These are phyloP conservation scores for Hirundichthys speculiger DNA, from an alignment of 2,113 vertebrate genomes.

Conservation along the genomic window DNA sequence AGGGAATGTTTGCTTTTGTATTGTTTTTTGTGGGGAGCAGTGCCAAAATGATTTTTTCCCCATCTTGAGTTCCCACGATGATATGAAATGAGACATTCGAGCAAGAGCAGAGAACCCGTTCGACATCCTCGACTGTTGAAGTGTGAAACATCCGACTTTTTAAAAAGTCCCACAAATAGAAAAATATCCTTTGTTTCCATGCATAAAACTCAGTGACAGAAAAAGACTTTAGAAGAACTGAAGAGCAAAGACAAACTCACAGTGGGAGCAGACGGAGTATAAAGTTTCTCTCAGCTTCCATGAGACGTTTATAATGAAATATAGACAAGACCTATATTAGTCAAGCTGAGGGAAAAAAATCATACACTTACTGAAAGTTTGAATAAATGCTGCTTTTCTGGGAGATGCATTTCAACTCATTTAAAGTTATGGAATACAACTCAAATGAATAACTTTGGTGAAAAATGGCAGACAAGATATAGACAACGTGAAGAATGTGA, in stretches of 20 bases:
- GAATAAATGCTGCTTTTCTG: neutral
- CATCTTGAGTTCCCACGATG: constrained; percentile 38
- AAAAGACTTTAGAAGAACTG: neutral
- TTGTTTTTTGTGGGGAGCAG: too few relatives aligned
- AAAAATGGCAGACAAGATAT: neutral
- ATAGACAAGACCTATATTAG: too few relatives aligned
- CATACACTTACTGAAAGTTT: neutral
- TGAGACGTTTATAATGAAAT: too few relatives aligned
- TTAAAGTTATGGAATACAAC: neutral
- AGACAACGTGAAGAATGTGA: neutral
- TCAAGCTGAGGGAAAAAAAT: too few relatives aligned
- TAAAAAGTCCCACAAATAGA: constrained; percentile 38
- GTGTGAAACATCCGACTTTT: constrained; percentile 8
- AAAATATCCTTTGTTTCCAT: constrained; percentile 45
- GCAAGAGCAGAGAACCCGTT: constrained; percentile 14
- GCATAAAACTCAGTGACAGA: constrained; percentile 18
- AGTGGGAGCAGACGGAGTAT: too few relatives aligned
- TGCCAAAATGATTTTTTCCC: constrained; percentile 13
- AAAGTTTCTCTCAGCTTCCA: too few relatives aligned
- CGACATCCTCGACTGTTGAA: constrained; percentile 17
- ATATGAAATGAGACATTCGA: constrained; percentile 1
- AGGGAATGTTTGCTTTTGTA: neutral
- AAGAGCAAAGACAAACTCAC: neutral
- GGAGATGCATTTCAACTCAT: neutral
- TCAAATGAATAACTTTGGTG: neutral